These are phyloP conservation scores for Psilopsiagon aurifrons DNA, from an alignment of 2,113 vertebrate genomes.

Conservation along the genomic window DNA sequence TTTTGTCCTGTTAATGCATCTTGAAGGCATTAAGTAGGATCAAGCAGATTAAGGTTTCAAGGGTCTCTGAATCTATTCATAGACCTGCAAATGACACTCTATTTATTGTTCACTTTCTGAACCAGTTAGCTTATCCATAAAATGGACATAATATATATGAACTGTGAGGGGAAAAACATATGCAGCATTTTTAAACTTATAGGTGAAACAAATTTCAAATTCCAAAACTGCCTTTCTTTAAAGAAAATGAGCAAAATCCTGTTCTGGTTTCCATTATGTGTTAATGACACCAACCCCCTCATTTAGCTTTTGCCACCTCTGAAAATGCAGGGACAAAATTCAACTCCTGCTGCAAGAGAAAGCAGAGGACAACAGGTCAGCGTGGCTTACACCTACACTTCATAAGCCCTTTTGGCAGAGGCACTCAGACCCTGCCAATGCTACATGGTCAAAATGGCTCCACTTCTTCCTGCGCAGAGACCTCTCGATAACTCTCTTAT, in stretches of 20 bases:
- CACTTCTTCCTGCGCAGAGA: rapidly evolving
- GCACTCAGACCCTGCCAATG: neutral
- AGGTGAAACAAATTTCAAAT: neutral
- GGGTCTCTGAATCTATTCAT: slow-evolving; percentile 37
- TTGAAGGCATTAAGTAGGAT: slow-evolving; percentile 48
- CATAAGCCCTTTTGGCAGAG: neutral
- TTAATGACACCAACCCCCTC: neutral
- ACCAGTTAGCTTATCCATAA: neutral
- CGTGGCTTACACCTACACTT: neutral
- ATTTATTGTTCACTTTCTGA: slow-evolving; percentile 6
- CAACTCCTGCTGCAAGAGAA: neutral
- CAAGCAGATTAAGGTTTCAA: slow-evolving; percentile 55
- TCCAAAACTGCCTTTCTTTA: neutral
- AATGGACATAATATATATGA: neutral
- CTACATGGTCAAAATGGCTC: neutral
- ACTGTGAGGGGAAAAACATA: neutral
- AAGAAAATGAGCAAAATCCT: neutral
- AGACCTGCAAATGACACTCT: neutral
- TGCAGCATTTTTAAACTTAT: slow-evolving; percentile 9
- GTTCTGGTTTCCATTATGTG: neutral
- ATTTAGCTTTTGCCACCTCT: neutral
- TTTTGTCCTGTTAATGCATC: slow-evolving; percentile 53
- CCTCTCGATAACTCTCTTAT: neutral
- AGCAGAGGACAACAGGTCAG: neutral
- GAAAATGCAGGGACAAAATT: neutral